phyloP scores from a whole-genome alignment of 2,888 invertebrate genomes.

The Hylaea fasciaria region DNA sequence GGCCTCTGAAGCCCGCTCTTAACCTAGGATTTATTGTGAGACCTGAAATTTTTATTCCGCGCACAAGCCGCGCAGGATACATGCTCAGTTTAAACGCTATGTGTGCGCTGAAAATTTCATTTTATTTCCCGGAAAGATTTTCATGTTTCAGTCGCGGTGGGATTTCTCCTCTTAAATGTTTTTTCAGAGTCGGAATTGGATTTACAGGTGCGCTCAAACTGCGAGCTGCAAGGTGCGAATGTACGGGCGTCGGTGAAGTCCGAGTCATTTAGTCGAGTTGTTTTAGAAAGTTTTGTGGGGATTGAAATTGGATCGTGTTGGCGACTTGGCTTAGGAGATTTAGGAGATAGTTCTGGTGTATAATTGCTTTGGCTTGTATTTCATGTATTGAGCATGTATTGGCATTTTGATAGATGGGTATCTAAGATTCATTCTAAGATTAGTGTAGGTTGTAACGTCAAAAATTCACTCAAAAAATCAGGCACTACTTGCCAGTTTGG shows the following conservation, averaged over 20 bases:
- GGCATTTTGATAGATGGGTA: too few species aligned
- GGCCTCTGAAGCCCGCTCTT: slow-evolving; percentile 25
- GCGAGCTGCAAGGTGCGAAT: slow-evolving; percentile 27
- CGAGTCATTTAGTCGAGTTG: slow-evolving; percentile 23
- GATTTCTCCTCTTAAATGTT: slow-evolving; percentile 41
- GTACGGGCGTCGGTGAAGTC: slow-evolving; percentile 21
- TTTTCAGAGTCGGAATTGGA: slow-evolving; percentile 29
- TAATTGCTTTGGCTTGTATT: background rate
- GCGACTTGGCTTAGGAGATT: background rate
- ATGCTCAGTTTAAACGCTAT: slow-evolving; percentile 46
- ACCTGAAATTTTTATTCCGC: slow-evolving; percentile 52
- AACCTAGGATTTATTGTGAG: slow-evolving; percentile 44
- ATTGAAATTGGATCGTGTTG: slow-evolving; percentile 19
- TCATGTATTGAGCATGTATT: background rate
- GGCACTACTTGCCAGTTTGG: too few species aligned
- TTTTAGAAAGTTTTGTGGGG: slow-evolving; percentile 14
- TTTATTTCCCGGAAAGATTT: slow-evolving; percentile 44
- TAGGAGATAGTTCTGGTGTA: background rate
- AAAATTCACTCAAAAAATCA: too few species aligned
- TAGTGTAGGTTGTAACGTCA: too few species aligned
- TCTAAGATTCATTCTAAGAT: too few species aligned
- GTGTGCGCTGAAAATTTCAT: slow-evolving; percentile 40
- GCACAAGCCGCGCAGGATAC: slow-evolving; percentile 45
- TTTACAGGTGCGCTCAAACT: slow-evolving; percentile 13
- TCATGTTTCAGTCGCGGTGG: slow-evolving; percentile 37